phyloP scores from a whole-genome alignment of 2,113 vertebrate species.

The Cisticola juncidis region DNA sequence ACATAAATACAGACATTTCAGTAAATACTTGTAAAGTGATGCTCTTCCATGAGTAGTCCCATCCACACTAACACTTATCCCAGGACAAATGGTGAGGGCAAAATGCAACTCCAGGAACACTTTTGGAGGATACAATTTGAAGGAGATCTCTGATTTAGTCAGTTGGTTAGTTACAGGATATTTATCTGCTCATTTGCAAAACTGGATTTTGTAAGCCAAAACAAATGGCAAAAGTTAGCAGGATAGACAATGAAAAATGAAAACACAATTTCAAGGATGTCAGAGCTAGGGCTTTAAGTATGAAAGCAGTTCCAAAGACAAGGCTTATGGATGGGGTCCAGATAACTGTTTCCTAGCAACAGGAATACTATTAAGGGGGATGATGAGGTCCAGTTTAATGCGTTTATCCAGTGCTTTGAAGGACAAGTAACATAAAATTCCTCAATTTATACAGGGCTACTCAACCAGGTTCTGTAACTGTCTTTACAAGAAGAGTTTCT shows the following conservation, averaged over 20 bases:
- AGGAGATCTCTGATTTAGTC: slow-evolving; percentile 32
- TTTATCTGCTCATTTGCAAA: slow-evolving; percentile 69
- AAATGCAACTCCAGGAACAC: slow-evolving; percentile 2
- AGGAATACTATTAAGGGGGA: slow-evolving; percentile 62
- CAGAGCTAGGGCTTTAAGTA: slow-evolving; percentile 52
- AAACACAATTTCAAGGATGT: slow-evolving; percentile 61
- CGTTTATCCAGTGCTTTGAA: slow-evolving; percentile 38
- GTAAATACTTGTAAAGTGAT: neutral
- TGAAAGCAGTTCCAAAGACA: slow-evolving; percentile 52
- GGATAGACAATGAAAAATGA: slow-evolving; percentile 69
- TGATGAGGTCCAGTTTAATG: slow-evolving; percentile 65
- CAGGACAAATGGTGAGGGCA: neutral
- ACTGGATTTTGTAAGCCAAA: slow-evolving; percentile 66
- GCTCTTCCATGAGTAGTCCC: neutral
- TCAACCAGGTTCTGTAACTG: neutral
- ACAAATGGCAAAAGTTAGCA: slow-evolving; percentile 57
- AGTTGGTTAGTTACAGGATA: slow-evolving; percentile 49
- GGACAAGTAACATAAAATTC: slow-evolving; percentile 45
- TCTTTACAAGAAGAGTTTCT: neutral
- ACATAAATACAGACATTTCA: neutral
- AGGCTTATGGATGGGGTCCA: slow-evolving; percentile 62
- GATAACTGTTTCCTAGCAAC: slow-evolving; percentile 78
- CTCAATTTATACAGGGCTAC: slow-evolving; percentile 29
- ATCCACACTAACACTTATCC: neutral
- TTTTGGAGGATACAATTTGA: neutral